A percentile compares a stretch with the other conserved stretches of the same genome.
Evolutionary conservation across 2,797 vertebrate genomes (phyloP).

Genomic region (Sus cebifrons): DNA sequence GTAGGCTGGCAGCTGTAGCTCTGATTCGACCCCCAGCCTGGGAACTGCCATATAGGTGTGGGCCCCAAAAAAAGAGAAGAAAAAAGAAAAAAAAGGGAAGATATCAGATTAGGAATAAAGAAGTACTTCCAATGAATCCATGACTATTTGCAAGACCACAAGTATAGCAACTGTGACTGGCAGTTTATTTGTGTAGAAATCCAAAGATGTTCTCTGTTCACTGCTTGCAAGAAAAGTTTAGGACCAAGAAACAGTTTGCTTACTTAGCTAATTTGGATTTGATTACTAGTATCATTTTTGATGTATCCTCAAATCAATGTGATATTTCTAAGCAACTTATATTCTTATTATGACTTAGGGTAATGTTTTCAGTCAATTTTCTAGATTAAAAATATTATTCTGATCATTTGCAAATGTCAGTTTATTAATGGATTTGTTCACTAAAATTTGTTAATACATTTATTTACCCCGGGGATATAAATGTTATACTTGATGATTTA

Average conservation of each 20-base stretch:
- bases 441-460: not conserved
- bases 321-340: not conserved
- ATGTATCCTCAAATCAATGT: not conserved
- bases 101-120: not conserved
- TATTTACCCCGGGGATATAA: not conserved
- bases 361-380: slow-evolving; percentile 14
- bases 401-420: not conserved
- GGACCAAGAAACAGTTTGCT: not conserved
- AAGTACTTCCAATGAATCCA: not conserved
- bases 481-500: not conserved
- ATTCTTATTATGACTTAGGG: not conserved
- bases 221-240: not conserved
- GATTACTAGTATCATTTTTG: not conserved
- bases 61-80: no score
- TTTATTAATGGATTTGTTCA: not conserved
- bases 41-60: no score
- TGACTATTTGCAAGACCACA: not conserved
- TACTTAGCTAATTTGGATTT: not conserved
- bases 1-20: no score
- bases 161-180: not conserved
- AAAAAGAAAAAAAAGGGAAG: not conserved
- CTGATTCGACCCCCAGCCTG: no score
- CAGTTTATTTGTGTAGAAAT: not conserved
- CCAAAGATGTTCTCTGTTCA: not conserved
- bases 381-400: slow-evolving; percentile 15